These are phyloP conservation scores for Onchidella celtica DNA, from an alignment of 2,888 invertebrate genomes.

Conservation along the genomic window DNA sequence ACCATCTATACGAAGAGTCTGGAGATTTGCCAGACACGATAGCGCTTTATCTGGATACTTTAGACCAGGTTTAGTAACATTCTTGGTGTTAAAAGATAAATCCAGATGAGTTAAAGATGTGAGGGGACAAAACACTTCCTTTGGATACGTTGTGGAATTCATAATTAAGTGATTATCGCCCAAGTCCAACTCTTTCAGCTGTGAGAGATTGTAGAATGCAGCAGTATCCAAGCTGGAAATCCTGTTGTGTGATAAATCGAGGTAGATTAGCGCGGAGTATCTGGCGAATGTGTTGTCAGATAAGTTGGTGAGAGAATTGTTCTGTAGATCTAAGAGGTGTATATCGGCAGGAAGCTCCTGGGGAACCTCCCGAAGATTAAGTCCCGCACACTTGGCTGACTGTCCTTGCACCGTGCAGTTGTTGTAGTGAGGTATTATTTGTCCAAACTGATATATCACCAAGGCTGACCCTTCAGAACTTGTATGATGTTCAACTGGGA, in stretches of 20 bases:
- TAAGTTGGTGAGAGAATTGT: background rate
- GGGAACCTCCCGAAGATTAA: no score
- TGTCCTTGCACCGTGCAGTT: no score
- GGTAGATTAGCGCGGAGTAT: background rate
- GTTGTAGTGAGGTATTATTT: no score
- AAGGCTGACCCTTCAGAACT: no score
- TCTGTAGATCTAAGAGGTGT: background rate
- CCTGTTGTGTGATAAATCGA: background rate
- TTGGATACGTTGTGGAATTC: background rate
- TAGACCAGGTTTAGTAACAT: background rate
- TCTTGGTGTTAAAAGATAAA: background rate
- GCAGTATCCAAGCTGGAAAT: background rate
- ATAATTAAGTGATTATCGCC: background rate
- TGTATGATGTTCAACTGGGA: no score
- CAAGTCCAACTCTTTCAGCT: background rate
- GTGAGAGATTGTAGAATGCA: slow-evolving; percentile 1
- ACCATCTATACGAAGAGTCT: slow-evolving; percentile 36
- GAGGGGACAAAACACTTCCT: background rate
- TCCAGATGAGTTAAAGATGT: background rate
- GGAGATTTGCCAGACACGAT: slow-evolving; percentile 10
- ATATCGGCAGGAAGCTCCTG: no score
- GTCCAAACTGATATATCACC: no score
- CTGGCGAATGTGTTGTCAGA: background rate
- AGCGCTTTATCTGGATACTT: slow-evolving; percentile 45
- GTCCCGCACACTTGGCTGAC: no score